phyloP scores from a whole-genome alignment of 2,113 vertebrate genomes.

The Phylloscopus whistleri region DNA sequence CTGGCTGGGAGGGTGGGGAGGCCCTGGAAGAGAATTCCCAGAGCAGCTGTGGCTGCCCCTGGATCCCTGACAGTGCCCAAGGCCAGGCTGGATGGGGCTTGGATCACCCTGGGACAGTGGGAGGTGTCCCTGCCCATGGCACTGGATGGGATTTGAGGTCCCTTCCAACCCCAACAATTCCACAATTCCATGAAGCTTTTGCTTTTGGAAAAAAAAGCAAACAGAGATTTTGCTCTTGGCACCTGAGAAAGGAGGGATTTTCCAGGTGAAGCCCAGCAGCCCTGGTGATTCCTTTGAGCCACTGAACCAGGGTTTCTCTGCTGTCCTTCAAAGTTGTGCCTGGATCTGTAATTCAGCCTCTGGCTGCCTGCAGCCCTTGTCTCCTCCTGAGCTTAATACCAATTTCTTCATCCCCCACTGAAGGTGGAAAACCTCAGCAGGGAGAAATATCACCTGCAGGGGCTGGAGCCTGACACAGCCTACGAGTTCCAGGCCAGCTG shows the following conservation, averaged over 20 bases:
- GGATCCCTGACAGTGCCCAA: neutral
- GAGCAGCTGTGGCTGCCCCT: neutral
- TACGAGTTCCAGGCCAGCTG: conserved; percentile 76
- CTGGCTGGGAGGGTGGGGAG: rapidly evolving
- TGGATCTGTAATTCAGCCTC: neutral
- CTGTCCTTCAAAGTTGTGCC: rapidly evolving
- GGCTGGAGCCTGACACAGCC: conserved; percentile 63
- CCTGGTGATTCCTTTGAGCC: neutral
- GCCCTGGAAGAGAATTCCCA: rapidly evolving
- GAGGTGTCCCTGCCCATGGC: neutral
- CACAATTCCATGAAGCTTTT: rapidly evolving
- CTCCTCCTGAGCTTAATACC: rapidly evolving
- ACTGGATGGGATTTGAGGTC: rapidly evolving
- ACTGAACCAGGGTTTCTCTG: neutral
- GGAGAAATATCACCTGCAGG: neutral
- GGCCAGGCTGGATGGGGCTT: no score
- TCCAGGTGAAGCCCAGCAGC: neutral
- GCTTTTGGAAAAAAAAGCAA: neutral
- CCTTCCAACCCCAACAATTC: neutral
- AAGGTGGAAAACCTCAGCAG: conserved; percentile 40
- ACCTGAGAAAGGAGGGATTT: rapidly evolving
- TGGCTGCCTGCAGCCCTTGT: neutral
- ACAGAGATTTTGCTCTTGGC: neutral
- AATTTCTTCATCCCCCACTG: neutral
- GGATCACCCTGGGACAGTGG: neutral